These are phyloP conservation scores for Tridacna crocea DNA, from an alignment of 2,888 invertebrate genomes.

Conservation along the genomic window DNA sequence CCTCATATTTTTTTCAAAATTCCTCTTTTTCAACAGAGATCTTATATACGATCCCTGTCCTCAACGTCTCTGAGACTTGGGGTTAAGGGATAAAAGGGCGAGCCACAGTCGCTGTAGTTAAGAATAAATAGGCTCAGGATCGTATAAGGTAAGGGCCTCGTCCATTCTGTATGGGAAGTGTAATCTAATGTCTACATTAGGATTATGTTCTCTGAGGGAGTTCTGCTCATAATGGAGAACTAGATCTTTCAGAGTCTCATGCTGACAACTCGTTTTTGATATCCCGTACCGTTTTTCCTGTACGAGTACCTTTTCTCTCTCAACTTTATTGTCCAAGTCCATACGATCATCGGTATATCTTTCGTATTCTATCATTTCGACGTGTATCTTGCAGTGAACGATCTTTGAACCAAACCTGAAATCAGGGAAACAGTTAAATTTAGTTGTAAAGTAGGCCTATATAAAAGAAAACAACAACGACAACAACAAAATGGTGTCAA, in stretches of 20 bases:
- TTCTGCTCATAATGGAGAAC: constrained; percentile 49
- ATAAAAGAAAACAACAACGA: too few relatives aligned
- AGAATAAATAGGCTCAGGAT: constrained; percentile 53
- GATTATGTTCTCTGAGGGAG: constrained; percentile 51
- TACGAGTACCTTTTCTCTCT: background rate
- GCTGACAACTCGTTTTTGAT: constrained; percentile 30
- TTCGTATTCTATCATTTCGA: too few relatives aligned
- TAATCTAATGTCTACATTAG: constrained; percentile 33
- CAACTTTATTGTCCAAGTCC: too few relatives aligned
- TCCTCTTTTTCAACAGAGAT: too few relatives aligned
- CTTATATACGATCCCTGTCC: too few relatives aligned
- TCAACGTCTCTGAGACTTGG: too few relatives aligned
- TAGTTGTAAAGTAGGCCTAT: too few relatives aligned
- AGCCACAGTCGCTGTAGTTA: too few relatives aligned
- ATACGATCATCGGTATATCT: too few relatives aligned
- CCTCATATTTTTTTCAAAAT: too few relatives aligned
- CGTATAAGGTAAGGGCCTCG: constrained; percentile 39
- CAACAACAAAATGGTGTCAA: too few relatives aligned
- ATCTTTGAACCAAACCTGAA: constrained; percentile 41
- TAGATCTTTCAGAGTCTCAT: constrained; percentile 49
- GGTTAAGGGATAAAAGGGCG: too few relatives aligned
- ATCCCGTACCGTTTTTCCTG: constrained; percentile 46
- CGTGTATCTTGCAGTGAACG: constrained; percentile 50
- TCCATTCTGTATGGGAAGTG: constrained; percentile 41
- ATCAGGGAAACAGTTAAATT: background rate